Evolutionary conservation across 2,113 vertebrate genomes (phyloP).

Genomic region (Paramisgurnus dabryanus): DNA sequence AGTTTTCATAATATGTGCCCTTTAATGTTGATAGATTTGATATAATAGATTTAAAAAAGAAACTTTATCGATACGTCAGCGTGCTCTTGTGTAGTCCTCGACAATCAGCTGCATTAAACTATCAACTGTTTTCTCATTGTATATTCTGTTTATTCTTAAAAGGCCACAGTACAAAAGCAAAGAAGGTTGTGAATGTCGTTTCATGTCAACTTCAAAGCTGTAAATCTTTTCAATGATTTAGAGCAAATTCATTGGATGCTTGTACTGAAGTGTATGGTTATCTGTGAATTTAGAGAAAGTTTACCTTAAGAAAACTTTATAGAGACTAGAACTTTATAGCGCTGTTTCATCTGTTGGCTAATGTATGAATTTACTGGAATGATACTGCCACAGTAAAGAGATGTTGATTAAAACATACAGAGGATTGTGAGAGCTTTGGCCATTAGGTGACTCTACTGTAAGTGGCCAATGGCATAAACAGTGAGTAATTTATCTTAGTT

Average conservation of each 20-base stretch:
- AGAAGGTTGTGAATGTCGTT: neutral
- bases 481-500: slow-evolving; percentile 6
- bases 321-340: too few relatives aligned
- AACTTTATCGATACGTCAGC: too few relatives aligned
- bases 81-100: too few relatives aligned
- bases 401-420: neutral
- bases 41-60: neutral
- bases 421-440: neutral
- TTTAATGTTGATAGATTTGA: neutral
- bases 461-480: slow-evolving; percentile 8
- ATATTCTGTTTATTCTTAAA: neutral
- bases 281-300: too few relatives aligned
- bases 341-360: neutral
- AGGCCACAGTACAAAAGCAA: too few relatives aligned
- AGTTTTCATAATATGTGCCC: too few relatives aligned
- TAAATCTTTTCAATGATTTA: neutral
- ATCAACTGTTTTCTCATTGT: neutral
- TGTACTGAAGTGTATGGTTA: too few relatives aligned
- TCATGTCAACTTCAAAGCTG: neutral
- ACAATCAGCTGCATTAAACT: too few relatives aligned
- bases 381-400: neutral
- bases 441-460: neutral
- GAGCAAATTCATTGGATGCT: neutral
- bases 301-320: too few relatives aligned
- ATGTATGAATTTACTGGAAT: neutral